phyloP scores from a whole-genome alignment of 2,113 vertebrate species.

The Atrichornis clamosus region DNA sequence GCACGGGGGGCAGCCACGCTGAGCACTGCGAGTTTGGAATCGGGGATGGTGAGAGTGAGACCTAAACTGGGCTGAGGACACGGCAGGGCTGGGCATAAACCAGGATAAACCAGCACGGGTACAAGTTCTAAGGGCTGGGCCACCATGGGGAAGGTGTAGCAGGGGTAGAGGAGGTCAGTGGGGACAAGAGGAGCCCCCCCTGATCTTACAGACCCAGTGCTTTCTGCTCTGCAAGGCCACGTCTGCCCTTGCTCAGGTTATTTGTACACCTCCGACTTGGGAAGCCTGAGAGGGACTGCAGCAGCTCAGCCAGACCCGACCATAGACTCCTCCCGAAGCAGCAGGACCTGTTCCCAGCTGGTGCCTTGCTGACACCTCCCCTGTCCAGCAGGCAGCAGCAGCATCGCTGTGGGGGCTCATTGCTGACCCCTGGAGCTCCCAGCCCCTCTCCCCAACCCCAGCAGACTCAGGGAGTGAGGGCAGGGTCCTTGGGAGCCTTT shows the following conservation, averaged over 20 bases:
- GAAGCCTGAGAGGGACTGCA: neutral
- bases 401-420: accelerated
- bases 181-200: neutral
- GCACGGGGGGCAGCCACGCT: accelerated
- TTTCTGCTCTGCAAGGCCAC: neutral
- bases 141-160: accelerated
- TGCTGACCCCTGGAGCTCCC: accelerated
- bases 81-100: neutral
- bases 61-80: neutral
- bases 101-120: neutral
- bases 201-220: neutral
- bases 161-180: accelerated
- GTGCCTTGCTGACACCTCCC: neutral
- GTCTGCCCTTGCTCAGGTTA: neutral
- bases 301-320: neutral
- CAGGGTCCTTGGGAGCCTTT: neutral
- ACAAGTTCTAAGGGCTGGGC: neutral
- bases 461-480: neutral
- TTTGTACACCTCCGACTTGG: neutral
- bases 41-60: accelerated
- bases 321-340: neutral
- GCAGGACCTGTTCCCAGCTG: neutral
- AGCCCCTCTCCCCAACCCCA: neutral
- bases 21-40: neutral
- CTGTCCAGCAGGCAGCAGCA: neutral